Evolutionary conservation across 1,140 invertebrate species (phyloP), one percentile per base, ranked within the genome.

Genomic region (Schlechtendalia chinensis): DNA sequence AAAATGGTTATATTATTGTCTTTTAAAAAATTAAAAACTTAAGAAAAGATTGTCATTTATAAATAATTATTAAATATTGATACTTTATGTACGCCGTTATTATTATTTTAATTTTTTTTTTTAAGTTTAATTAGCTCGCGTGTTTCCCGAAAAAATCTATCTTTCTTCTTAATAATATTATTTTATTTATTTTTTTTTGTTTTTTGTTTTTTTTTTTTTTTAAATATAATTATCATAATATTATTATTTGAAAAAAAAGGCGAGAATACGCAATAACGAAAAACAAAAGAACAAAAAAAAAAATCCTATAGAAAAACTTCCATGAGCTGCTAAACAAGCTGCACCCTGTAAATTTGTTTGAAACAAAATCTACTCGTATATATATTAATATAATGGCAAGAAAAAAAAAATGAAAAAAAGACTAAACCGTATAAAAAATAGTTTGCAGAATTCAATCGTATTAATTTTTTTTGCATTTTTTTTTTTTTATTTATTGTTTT

Each of bases 401-500:
- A 79, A 79, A 79, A 61, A 77, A 77, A 47, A n/a, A 79, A 61
- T 61, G 74, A 79, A 79, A 79, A 61, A 77, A 77, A 47, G 32
- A 79, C 74, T 61, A 79, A 45, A 56, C 61, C 61, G 74, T 79
- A 79, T 79, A 79, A 79, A 79, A 79, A 79, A 79, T 79, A 79
- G 58, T 59, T 79, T 61, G 56, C 74, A 61, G 74, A 79, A 79
- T 79, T 79, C 32, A 79, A 63, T 79, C 32, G 61, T 45, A 53
- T 77, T 77, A 75, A 75, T 79, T 79, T 79, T 56, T 79, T 77
- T 75, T 72, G 1, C 53, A 27, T 4, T 27, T 19, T 58, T 58
- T 22, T 22, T 22, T 58, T 58, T 58, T 22, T 0, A 22, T 11
- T 22, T 58, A 22, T 58, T 39, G 3, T 39, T 39, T 39, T 39